A percentile compares a stretch with the other conserved stretches of the same genome.
phyloP scores from a whole-genome alignment of 2,113 vertebrate genomes.

The Mellivora capensis region DNA sequence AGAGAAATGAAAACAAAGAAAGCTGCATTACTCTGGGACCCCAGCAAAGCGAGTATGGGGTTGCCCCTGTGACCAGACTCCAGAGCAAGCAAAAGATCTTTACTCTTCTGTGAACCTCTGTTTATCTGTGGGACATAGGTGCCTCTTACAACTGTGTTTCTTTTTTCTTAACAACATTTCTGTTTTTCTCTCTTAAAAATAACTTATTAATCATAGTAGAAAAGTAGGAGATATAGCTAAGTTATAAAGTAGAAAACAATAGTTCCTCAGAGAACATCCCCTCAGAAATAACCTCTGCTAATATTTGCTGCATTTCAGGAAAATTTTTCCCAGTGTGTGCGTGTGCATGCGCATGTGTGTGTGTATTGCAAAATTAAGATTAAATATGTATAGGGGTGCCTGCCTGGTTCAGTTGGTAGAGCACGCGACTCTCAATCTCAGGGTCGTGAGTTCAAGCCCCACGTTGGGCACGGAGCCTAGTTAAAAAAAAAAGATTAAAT shows the following conservation, averaged over 20 bases:
- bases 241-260: conserved; percentile 28
- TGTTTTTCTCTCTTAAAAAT: background rate
- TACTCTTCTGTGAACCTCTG: background rate
- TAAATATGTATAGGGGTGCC: background rate
- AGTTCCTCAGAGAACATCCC: background rate
- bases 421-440: background rate
- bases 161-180: background rate
- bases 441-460: background rate
- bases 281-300: conserved; percentile 33
- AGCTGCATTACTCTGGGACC: background rate
- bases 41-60: background rate
- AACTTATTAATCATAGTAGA: background rate
- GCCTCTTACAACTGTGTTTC: background rate
- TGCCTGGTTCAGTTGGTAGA: background rate
- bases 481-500: background rate
- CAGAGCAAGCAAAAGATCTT: background rate
- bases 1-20: conserved; percentile 18
- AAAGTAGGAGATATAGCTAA: background rate
- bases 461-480: background rate
- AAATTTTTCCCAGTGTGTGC: background rate
- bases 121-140: background rate
- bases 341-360: rapidly evolving
- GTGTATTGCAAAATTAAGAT: conserved; percentile 1
- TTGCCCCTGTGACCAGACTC: background rate
- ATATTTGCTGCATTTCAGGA: background rate